Base-by-base conservation (phyloP, 2,113 vertebrate species). In the Pteronura brasiliensis region DNA sequence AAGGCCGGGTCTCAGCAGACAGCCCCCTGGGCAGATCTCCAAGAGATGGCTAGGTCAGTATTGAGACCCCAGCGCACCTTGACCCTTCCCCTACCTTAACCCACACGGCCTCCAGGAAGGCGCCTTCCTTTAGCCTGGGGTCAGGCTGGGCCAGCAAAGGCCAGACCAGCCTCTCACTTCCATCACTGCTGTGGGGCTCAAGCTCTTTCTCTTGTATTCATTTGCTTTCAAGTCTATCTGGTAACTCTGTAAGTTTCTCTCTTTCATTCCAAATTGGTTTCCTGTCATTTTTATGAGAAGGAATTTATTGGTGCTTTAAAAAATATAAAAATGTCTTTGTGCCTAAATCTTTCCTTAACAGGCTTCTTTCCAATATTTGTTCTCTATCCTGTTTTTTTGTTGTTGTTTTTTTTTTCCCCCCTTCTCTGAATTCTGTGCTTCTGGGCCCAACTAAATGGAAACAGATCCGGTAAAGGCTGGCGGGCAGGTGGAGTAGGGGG, bases 281-380 rank as follows among this genome's bases (percentile, higher is more conserved):
- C 88, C 95, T 98, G 94, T 96, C 97, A 97, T 96, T 98, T 98
- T 98, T 98, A 98, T 98, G 87, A 95, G 95, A 97, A 82, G 93
- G 93, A 97, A 98, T 98, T 98, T 98, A 98, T 98, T 96, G 80
- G 57, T 83, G 18, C 80, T 97, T 97, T 39, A 29, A 6, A 69
- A 93, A 69, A 94, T 83, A 55, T 63, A 97, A 88, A 97, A 97
- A 61, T 87, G 14, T 98, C 97, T 97, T 85, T 82, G 74, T 79
- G 20, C 61, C 96, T 96, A 55, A 96, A 96, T 97, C 88, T 94
- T 98, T 36, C 31, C 93, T 92, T 74, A 47, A 80, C 63, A 87
- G 90, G n/a, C 69, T 39, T 82, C 63, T 59, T 49, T 55, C 55
- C 55, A 57, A 27, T 76, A 69, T 93, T 90, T 86, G 42, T 61